Evolutionary conservation across 1,140 invertebrate species (phyloP), one percentile per base, ranked within the genome.

Genomic region (Yoshiicerus persimilis): DNA sequence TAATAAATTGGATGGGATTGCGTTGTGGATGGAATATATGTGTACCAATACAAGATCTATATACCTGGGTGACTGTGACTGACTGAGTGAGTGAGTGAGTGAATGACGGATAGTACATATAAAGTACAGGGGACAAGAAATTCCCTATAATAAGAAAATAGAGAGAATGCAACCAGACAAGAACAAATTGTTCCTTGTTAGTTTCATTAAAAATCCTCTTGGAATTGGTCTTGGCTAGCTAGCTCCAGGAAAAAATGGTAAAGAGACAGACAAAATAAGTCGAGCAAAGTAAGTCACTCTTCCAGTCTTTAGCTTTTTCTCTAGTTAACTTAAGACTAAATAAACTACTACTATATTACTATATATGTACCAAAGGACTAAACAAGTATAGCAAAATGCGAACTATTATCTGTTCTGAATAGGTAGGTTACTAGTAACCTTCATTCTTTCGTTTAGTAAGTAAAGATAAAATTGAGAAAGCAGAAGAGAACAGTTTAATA

Each of bases 151-250:
- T 70, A 27, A 38, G 34, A 38, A 75, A 38, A 80, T 34, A 80
- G 16, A 80, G 32, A 36, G 75, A 32, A 80, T 34, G 30, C 30
- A 80, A 80, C 34, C 75, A 80, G 75, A 80, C 75, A 80, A 80
- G 75, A 80, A 80, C 75, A 80, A 80, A 80, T 80, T 80, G 75
- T 80, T 80, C 75, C 75, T 80, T 80, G 75, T 80, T 80, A 80
- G 75, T 80, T 80, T 80, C 75, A 80, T 80, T 80, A 80, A 80
- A 80, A 80, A 80, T 80, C 75, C 75, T 80, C 75, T 80, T 80
- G 75, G 32, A 80, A 32, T 80, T 80, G 75, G 75, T 30, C 27
- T 70, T 70, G 66, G 66, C 66, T 30, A 30, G 66, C 27, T 32
- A 3, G 66, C 66, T 80, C 11, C 64, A 30, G 27, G 32, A 36